phyloP scores from a whole-genome alignment of 2,888 invertebrate genomes.

The Drosophila planitibia region DNA sequence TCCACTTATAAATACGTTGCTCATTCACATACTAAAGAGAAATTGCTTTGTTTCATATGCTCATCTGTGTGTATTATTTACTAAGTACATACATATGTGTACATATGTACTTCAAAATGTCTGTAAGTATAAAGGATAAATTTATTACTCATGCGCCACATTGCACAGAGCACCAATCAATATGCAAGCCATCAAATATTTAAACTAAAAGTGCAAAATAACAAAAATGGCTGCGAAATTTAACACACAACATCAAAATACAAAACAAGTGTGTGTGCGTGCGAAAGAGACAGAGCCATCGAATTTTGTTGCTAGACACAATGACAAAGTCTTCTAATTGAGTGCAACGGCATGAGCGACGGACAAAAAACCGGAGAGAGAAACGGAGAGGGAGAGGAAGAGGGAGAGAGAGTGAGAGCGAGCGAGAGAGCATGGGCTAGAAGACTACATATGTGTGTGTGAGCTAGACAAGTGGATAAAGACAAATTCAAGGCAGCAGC shows the following conservation, averaged over 20 bases:
- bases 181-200: constrained; percentile 79
- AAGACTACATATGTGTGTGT: constrained; percentile 5
- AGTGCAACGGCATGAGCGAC: constrained; percentile 64
- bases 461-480: constrained; percentile 50
- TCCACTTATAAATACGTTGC: not conserved
- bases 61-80: not conserved
- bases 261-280: constrained; percentile 12
- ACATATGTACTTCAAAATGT: constrained; percentile 1
- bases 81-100: constrained; percentile 1
- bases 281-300: constrained; percentile 24
- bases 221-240: constrained; percentile 76
- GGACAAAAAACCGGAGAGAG: constrained; percentile 5
- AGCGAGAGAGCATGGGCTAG: constrained; percentile 16
- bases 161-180: constrained; percentile 77
- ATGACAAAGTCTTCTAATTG: constrained; percentile 79
- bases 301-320: constrained; percentile 36
- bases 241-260: constrained; percentile 51
- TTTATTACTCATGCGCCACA: constrained; percentile 78
- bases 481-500: constrained; percentile 54
- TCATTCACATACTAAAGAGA: not conserved
- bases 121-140: constrained; percentile 39
- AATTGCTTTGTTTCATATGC: not conserved
- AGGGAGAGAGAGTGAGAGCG: not conserved
- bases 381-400: constrained; percentile 7
- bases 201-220: constrained; percentile 79